These are phyloP conservation scores for Phocides pigmalion DNA, from an alignment of 1,140 invertebrate species.

Conservation along the genomic window DNA sequence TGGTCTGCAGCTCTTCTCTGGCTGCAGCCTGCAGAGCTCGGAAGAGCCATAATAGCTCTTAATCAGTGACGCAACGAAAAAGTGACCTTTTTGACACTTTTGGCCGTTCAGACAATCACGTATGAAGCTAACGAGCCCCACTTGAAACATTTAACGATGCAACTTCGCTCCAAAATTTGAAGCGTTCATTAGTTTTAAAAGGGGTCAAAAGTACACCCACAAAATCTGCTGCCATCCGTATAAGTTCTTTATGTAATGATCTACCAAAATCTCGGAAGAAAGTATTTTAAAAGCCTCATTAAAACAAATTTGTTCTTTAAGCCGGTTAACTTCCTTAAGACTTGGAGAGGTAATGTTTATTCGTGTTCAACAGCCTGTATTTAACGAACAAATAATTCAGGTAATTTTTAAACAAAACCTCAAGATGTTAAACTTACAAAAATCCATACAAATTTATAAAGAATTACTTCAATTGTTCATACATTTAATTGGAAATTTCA, in stretches of 20 bases:
- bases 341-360: too few relatives aligned
- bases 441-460: too few relatives aligned
- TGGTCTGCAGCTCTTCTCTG: not conserved
- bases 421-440: too few relatives aligned
- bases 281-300: not conserved
- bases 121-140: conserved; percentile 22
- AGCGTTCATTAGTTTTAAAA: conserved; percentile 44
- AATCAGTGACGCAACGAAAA: conserved; percentile 25
- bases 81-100: conserved; percentile 17
- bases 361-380: too few relatives aligned
- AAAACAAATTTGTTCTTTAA: not conserved
- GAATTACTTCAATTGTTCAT: too few relatives aligned
- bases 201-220: conserved; percentile 34
- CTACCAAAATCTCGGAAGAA: too few relatives aligned
- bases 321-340: too few relatives aligned
- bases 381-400: too few relatives aligned
- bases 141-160: conserved; percentile 30
- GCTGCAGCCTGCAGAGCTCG: not conserved
- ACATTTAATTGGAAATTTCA: too few relatives aligned
- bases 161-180: conserved; percentile 33
- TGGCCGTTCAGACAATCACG: conserved; percentile 22
- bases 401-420: too few relatives aligned
- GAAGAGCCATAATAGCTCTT: conserved; percentile 15
- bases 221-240: not conserved
- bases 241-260: not conserved